phyloP scores from a whole-genome alignment of 2,888 invertebrate genomes.

The Psylliodes chrysocephalus region DNA sequence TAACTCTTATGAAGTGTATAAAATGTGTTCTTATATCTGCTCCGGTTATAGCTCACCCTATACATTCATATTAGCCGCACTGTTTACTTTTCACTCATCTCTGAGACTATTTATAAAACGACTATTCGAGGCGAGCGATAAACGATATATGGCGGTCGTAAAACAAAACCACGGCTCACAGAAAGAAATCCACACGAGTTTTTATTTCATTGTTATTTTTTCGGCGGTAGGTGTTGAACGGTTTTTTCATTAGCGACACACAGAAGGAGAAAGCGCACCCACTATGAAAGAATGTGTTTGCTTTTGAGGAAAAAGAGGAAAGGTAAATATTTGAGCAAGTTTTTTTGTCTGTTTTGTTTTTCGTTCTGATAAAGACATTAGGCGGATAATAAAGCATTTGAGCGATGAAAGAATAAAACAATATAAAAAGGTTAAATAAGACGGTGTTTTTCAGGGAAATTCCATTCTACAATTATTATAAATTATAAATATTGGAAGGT shows the following conservation, averaged over 20 bases:
- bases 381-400: not conserved
- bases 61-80: not conserved
- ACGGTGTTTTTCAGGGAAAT: too few relatives aligned
- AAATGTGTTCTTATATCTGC: too few relatives aligned
- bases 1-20: too few relatives aligned
- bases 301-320: constrained; percentile 2
- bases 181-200: constrained; percentile 18
- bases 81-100: constrained; percentile 4
- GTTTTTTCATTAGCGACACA: constrained; percentile 22
- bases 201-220: constrained; percentile 26
- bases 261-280: constrained; percentile 2
- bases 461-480: too few relatives aligned
- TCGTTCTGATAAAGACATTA: not conserved
- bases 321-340: not conserved
- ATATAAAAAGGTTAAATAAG: not conserved
- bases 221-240: constrained; percentile 23
- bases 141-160: constrained; percentile 24
- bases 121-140: constrained; percentile 22
- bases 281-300: constrained; percentile 9
- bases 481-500: too few relatives aligned
- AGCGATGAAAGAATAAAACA: not conserved
- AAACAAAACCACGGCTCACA: constrained; percentile 19
- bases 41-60: too few relatives aligned
- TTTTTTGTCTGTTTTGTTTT: not conserved
- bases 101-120: constrained; percentile 22